Base-by-base conservation (phyloP, 1,140 invertebrate genomes). In the Procambarus clarkii region DNA sequence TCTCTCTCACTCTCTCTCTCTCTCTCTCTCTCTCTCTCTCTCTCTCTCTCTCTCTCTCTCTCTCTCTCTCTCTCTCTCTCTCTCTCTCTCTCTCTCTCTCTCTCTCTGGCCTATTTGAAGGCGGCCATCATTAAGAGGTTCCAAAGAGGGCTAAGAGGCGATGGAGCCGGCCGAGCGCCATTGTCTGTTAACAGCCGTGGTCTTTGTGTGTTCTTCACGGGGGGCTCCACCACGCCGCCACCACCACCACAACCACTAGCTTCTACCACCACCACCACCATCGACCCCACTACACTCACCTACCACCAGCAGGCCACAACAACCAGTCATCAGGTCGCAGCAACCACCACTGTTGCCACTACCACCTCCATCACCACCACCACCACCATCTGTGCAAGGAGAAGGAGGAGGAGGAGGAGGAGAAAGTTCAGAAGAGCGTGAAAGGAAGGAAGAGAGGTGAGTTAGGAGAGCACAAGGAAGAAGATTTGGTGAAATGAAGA, bases 111-210 rank as follows among this genome's bases (percentile, higher is more conserved):
- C 86, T n/a, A 74, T 77, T 76, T 77, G 45, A 3, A 81, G 58
- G 48, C 46, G 21, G 15, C 21, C 24, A 45, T 81, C 79, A 54
- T 81, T 81, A 81, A 81, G 79, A 21, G 69, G 79, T 58, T 45
- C 79, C 46, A 81, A 81, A 81, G 79, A 54, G n/a, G 48, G 79
- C 46, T 44, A 79, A 79, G 78, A 79, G 78, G 44, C 48, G 79
- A 81, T 81, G 54, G 79, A 81, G 79, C 18, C 54, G n/a, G 24
- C 8, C 24, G 46, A 45, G 7, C 48, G 46, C 79, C 58, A 81
- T 81, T 81, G 79, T 81, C 79, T 81, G 79, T 7, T 81, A 81
- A 81, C 46, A 45, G 46, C 48, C 44, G 13, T 9, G 48, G 79
- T 81, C 79, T 81, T 69, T 83, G 54, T 83, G 50, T 24, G 24